Base-by-base conservation (phyloP, 2,113 vertebrate species). In the Zosterops japonicus region DNA sequence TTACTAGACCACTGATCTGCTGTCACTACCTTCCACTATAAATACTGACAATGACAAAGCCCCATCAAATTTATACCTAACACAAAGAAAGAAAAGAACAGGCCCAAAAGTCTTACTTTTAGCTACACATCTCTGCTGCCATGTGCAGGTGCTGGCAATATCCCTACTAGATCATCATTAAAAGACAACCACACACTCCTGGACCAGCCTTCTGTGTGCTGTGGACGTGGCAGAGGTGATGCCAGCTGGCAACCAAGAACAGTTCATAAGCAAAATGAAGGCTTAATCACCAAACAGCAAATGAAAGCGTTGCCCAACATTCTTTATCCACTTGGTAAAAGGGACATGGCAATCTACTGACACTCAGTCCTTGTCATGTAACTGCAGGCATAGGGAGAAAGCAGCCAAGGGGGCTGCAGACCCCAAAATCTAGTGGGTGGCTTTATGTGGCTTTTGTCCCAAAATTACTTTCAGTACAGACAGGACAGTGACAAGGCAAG, bases 361-460 rank as follows among this genome's bases (percentile, higher is more conserved):
- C 1, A 1, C 28, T 70, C 46, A 36, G 7, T 13, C 16, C 50
- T 39, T 36, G 56, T 9, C 39, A 70, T 2, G 12, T 36, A 78
- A 49, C 33, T 89, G n/a, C 18, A 19, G 49, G 8, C 27, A 76
- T 0, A 52, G 12, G 5, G 0, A 67, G 46, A 77, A 39, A 94
- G 53, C 49, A 76, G 53, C 8, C 8, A 28, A 89, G 9, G 18
- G 25, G 25, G 36, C 29, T 75, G 20, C 35, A 67, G 56, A 29
- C 19, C 16, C 29, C 35, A 46, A 52, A 52, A 63, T 5, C 18
- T 12, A 50, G 23, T 0, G 0, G 8, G 17, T 14, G 17, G 24
- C 15, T 88, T 76, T 41, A 14, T 31, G 31, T 14, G 11, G 27
- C 53, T 28, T 53, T 64, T 79, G 41, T 42, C 25, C 49, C 57